These are phyloP conservation scores for Myxocyprinus asiaticus DNA, from an alignment of 2,113 vertebrate genomes.

Conservation along the genomic window DNA sequence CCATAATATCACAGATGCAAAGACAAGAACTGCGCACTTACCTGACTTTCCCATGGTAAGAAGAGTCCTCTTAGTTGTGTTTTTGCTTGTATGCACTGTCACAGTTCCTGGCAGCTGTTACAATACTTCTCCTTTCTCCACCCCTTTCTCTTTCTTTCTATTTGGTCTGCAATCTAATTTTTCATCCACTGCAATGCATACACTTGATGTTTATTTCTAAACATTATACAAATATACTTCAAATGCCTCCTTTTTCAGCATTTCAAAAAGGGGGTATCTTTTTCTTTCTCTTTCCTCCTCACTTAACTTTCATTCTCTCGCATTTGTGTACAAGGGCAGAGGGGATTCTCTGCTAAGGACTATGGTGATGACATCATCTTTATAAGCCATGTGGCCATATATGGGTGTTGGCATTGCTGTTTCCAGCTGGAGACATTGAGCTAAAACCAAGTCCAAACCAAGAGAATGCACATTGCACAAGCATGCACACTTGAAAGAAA, in stretches of 20 bases:
- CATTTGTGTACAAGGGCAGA: slow-evolving; percentile 7
- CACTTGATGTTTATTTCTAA: slow-evolving; percentile 24
- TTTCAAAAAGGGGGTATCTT: slow-evolving; percentile 13
- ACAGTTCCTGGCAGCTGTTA: slow-evolving; percentile 27
- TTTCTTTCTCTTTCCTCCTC: slow-evolving; percentile 41
- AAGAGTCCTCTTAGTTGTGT: slow-evolving; percentile 1
- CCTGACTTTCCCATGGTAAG: slow-evolving; percentile 78
- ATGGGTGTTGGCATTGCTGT: slow-evolving; percentile 42
- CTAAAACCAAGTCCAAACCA: background rate
- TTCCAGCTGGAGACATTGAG: slow-evolving; percentile 40
- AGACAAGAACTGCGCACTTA: slow-evolving; percentile 52
- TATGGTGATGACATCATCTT: slow-evolving; percentile 56
- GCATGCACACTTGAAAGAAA: too few species aligned
- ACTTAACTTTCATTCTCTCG: slow-evolving; percentile 23
- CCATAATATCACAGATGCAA: background rate
- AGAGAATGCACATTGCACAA: too few species aligned
- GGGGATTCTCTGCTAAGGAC: slow-evolving; percentile 33
- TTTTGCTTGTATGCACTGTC: slow-evolving; percentile 13
- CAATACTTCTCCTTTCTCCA: background rate
- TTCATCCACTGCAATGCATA: background rate
- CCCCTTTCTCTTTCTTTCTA: slow-evolving; percentile 24
- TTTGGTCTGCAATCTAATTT: background rate
- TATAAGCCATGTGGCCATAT: slow-evolving; percentile 51
- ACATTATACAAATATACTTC: background rate
- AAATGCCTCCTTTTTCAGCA: background rate